Evolutionary conservation across 2,797 vertebrate species (phyloP).

Genomic region (Etheostoma perlongum): DNA sequence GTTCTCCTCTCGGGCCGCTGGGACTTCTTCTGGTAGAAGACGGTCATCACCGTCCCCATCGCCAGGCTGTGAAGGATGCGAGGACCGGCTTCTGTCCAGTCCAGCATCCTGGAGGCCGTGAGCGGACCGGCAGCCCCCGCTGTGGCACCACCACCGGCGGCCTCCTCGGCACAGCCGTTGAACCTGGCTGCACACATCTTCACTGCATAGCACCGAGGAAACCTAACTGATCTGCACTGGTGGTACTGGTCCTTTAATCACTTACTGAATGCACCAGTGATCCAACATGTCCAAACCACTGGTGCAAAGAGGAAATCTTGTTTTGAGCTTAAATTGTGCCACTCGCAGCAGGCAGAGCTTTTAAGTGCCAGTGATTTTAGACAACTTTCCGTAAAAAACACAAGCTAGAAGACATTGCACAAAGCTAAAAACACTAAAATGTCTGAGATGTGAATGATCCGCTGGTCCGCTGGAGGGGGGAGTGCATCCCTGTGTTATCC

Average conservation of each 20-base stretch:
- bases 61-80: constrained; percentile 86
- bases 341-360: not conserved
- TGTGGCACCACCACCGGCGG: constrained; percentile 13
- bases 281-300: constrained; percentile 40
- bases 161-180: constrained; percentile 85
- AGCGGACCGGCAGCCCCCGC: constrained; percentile 45
- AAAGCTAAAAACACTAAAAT: constrained; percentile 21
- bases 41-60: constrained; percentile 87
- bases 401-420: constrained; percentile 22
- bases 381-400: constrained; percentile 9
- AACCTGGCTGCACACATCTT: constrained; percentile 87
- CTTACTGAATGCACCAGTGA: not conserved
- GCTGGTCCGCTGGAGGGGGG: constrained; percentile 66
- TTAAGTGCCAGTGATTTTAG: constrained; percentile 4
- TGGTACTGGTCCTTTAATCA: constrained; percentile 16
- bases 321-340: constrained; percentile 11
- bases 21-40: constrained; percentile 92
- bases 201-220: constrained; percentile 67
- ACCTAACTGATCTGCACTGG: constrained; percentile 13
- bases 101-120: constrained; percentile 75
- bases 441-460: constrained; percentile 61
- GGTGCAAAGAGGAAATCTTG: constrained; percentile 24
- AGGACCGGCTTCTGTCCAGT: constrained; percentile 81
- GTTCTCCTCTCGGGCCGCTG: constrained; percentile 90
- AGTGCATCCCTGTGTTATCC: constrained; percentile 71